Base-by-base conservation (phyloP, 2,797 vertebrate genomes). In the Rhynchotus rufescens region DNA sequence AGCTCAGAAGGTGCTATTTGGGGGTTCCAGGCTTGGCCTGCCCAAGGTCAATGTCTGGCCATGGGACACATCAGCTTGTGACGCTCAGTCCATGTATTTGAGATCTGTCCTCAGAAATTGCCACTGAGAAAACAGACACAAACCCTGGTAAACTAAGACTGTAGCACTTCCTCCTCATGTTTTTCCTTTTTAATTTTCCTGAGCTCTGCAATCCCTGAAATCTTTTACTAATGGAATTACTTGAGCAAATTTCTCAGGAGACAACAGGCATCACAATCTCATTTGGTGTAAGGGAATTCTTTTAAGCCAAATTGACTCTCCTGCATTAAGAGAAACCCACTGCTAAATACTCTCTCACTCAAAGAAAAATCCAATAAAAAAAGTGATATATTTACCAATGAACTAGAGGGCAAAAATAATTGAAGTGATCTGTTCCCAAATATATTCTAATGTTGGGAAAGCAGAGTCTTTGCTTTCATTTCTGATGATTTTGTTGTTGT, bases 141-240 rank as follows among this genome's bases (percentile, higher is more conserved):
- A 66, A 57, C 22, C 25, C 7, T 64, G 45, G 15, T 74, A 64
- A 89, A 51, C 14, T 68, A 84, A 82, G 36, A 57, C n/a, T 38
- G 62, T 54, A 67, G 16, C 23, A 30, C 23, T 22, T 44, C 51
- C 4, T 52, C 7, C 3, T 61, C 23, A 15, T 9, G 3, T 30
- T 30, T 49, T 49, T 42, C 28, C 3, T n/a, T 64, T 59, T 69
- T 16, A 22, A 20, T 68, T 93, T 88, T 22, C 34, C 22, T 79
- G 56, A 66, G 57, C 67, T 90, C 9, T 4, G 52, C 68, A 92
- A 42, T 75, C 82, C 34, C 54, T 40, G 47, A 88, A 94, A 36
- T 91, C 51, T 80, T 77, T 91, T 23, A 51, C 76, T 96, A 88
- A 89, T 90, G 65, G 93, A 94, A 94, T 95, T 92, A 89, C 64